phyloP scores from a whole-genome alignment of 1,140 invertebrate species.

The Drosophila tropicalis region DNA sequence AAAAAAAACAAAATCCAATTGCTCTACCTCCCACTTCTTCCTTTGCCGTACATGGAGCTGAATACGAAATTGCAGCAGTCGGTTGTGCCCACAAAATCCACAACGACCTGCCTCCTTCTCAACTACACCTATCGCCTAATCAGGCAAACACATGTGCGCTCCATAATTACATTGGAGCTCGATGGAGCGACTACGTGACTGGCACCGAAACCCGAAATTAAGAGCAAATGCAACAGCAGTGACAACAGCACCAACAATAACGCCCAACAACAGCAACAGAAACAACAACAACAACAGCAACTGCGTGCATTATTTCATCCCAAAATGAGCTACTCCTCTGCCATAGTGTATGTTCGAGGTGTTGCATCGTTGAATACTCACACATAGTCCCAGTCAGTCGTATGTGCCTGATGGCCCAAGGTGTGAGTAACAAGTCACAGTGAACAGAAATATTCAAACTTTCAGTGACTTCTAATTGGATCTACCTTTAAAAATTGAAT shows the following conservation, averaged over 20 bases:
- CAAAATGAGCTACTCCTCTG: constrained; percentile 52
- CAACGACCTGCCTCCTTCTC: constrained; percentile 28
- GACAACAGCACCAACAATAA: constrained; percentile 31
- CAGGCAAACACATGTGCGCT: constrained; percentile 78
- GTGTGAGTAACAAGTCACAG: constrained; percentile 18
- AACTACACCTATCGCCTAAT: constrained; percentile 63
- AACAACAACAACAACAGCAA: constrained; percentile 20
- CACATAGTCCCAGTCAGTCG: constrained; percentile 11
- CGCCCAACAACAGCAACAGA: constrained; percentile 28
- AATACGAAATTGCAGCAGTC: constrained; percentile 58
- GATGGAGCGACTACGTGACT: constrained; percentile 54
- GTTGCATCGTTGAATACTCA: constrained; percentile 49
- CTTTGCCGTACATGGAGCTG: constrained; percentile 35
- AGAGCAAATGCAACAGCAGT: constrained; percentile 56
- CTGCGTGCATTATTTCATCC: constrained; percentile 48
- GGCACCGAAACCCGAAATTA: constrained; percentile 76
- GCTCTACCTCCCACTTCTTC: neutral
- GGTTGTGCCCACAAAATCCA: constrained; percentile 6
- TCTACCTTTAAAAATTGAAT: too few relatives aligned
- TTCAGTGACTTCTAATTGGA: neutral
- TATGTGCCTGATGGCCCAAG: constrained; percentile 16
- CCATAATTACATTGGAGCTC: constrained; percentile 71
- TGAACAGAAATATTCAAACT: neutral
- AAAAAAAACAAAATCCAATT: constrained; percentile 1
- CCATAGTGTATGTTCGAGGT: constrained; percentile 46